phyloP scores from a whole-genome alignment of 2,113 vertebrate genomes.

The Herpailurus yagouaroundi region DNA sequence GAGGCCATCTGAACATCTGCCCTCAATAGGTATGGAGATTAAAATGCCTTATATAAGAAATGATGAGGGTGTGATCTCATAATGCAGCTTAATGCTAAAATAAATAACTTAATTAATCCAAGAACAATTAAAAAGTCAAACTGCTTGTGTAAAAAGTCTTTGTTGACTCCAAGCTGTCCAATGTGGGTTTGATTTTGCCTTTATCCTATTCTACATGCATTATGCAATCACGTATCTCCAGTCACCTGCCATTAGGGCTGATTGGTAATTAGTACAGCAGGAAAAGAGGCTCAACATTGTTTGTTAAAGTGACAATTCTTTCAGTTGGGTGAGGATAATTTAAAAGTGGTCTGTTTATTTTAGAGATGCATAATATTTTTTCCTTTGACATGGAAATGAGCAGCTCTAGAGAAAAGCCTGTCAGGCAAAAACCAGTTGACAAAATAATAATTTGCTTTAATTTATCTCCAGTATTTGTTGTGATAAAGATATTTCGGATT shows the following conservation, averaged over 20 bases:
- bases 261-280: conserved; percentile 63
- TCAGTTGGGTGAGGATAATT: conserved; percentile 60
- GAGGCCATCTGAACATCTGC: too few species aligned
- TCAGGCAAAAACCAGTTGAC: conserved; percentile 3
- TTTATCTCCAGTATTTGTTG: conserved; percentile 13
- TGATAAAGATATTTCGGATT: neutral
- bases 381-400: conserved; percentile 61
- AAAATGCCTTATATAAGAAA: neutral
- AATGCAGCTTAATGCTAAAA: neutral
- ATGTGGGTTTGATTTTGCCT: neutral
- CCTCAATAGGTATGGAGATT: neutral
- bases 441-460: conserved; percentile 63
- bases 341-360: conserved; percentile 54
- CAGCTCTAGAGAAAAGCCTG: conserved; percentile 53
- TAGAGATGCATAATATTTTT: conserved; percentile 54
- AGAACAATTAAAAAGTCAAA: neutral
- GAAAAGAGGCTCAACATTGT: conserved; percentile 54
- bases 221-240: conserved; percentile 35
- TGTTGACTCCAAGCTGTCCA: neutral
- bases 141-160: neutral
- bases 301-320: conserved; percentile 67
- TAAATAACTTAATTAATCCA: neutral
- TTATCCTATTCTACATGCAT: conserved; percentile 8
- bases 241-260: neutral
- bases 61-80: neutral